A percentile compares a stretch with the other conserved stretches of the same genome.
phyloP scores from a whole-genome alignment of 2,888 invertebrate genomes.

The Tachina fera region DNA sequence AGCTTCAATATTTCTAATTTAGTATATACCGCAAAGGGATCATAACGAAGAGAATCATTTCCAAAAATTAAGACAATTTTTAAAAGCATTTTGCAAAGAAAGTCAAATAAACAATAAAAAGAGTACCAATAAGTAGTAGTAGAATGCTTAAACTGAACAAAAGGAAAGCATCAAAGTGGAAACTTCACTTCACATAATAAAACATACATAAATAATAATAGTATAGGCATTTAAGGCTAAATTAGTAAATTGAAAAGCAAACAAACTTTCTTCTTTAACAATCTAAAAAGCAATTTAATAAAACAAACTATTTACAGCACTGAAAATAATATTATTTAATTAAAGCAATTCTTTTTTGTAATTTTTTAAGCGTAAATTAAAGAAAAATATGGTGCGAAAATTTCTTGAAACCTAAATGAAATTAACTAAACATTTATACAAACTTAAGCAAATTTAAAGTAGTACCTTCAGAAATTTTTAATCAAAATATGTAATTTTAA shows the following conservation, averaged over 20 bases:
- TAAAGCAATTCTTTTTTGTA: constrained; percentile 39
- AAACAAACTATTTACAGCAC: constrained; percentile 19
- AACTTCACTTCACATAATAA: not conserved
- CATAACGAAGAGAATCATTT: constrained; percentile 48
- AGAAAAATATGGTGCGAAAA: not conserved
- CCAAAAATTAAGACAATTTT: constrained; percentile 49
- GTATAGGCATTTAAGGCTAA: constrained; percentile 3
- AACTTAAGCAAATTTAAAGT: constrained; percentile 47
- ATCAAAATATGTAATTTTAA: constrained; percentile 42
- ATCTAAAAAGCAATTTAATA: constrained; percentile 64
- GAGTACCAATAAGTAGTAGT: not conserved
- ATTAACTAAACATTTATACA: not conserved
- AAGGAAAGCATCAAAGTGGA: constrained; percentile 6
- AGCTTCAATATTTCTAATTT: constrained; percentile 5
- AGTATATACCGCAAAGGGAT: constrained; percentile 27
- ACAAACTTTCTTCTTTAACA: constrained; percentile 34
- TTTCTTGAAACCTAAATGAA: constrained; percentile 21
- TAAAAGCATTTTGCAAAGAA: constrained; percentile 33
- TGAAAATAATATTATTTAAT: constrained; percentile 3
- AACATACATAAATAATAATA: not conserved
- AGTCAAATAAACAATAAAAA: not conserved
- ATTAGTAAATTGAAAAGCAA: constrained; percentile 1
- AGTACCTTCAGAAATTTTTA: constrained; percentile 46
- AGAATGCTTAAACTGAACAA: constrained; percentile 11
- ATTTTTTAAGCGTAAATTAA: constrained; percentile 24